Evolutionary conservation across 2,113 vertebrate species (phyloP).

Genomic region (Centropus bengalensis): DNA sequence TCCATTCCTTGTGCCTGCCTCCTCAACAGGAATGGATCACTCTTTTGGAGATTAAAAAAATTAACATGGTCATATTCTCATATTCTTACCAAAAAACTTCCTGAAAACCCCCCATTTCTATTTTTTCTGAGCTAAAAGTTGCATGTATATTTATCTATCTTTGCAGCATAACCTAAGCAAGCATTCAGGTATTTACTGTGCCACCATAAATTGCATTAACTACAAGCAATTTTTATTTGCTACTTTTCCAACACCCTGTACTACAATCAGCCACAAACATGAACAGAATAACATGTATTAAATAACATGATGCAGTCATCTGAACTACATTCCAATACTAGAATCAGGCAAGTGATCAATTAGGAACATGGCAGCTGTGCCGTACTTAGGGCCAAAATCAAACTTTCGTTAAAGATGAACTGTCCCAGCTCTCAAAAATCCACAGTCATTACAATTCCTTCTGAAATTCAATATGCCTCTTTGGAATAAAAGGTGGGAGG

Average conservation of each 20-base stretch:
- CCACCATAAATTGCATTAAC: neutral
- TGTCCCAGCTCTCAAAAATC: neutral
- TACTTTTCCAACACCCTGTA: neutral
- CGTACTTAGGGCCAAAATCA: neutral
- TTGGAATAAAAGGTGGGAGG: neutral
- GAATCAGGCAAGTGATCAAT: neutral
- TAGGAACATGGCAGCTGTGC: neutral
- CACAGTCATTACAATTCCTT: neutral
- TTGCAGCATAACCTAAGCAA: neutral
- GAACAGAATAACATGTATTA: neutral
- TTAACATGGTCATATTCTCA: accelerated
- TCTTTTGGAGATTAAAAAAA: neutral
- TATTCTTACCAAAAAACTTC: neutral
- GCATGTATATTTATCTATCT: neutral
- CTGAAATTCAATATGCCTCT: neutral
- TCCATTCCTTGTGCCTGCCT: neutral
- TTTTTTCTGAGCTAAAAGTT: neutral
- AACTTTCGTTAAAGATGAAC: neutral
- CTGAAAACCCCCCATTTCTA: neutral
- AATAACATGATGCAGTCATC: neutral
- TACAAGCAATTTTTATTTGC: neutral
- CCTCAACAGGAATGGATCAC: neutral
- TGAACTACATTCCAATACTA: neutral
- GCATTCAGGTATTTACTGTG: neutral
- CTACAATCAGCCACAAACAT: neutral